Evolutionary conservation across 2,113 vertebrate genomes (phyloP).

Genomic region (Toxotes jaculatrix): DNA sequence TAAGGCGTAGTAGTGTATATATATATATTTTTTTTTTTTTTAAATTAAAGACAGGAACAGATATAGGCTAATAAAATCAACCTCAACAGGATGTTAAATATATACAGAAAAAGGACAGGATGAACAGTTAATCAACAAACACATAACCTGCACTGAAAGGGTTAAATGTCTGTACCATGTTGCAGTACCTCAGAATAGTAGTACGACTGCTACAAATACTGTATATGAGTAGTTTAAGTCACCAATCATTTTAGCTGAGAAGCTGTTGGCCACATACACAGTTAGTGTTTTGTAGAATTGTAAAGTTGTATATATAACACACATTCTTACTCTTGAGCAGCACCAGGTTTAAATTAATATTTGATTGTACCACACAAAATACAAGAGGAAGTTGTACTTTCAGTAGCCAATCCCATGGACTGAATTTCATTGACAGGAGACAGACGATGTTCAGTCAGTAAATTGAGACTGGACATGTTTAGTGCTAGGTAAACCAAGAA

Average conservation of each 20-base stretch:
- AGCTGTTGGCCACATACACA: slow-evolving; percentile 46
- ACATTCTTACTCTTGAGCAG: slow-evolving; percentile 34
- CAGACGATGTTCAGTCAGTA: slow-evolving; percentile 9
- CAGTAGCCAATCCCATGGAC: slow-evolving; percentile 20
- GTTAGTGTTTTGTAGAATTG: slow-evolving; percentile 28
- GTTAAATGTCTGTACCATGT: slow-evolving; percentile 53
- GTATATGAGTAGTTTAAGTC: slow-evolving; percentile 30
- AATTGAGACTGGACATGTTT: slow-evolving; percentile 21
- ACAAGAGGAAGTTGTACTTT: slow-evolving; percentile 32
- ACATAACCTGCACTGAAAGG: slow-evolving; percentile 5
- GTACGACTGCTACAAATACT: slow-evolving; percentile 16
- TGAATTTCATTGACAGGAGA: slow-evolving; percentile 29
- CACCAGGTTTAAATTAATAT: slow-evolving; percentile 51
- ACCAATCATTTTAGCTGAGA: slow-evolving; percentile 29
- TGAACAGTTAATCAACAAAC: slow-evolving; percentile 22
- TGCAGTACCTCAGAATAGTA: slow-evolving; percentile 25
- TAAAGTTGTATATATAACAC: background rate
- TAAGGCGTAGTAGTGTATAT: slow-evolving; percentile 39
- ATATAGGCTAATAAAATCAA: slow-evolving; percentile 15
- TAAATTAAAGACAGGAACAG: slow-evolving; percentile 34
- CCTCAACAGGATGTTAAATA: slow-evolving; percentile 44
- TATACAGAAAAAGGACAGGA: slow-evolving; percentile 37
- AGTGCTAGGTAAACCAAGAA: slow-evolving; percentile 37
- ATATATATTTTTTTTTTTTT: slow-evolving; percentile 22
- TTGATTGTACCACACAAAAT: slow-evolving; percentile 25